Conservation (phyloP, 92 coral and sea anemone species). For the Nematostella vectensis region DNA sequence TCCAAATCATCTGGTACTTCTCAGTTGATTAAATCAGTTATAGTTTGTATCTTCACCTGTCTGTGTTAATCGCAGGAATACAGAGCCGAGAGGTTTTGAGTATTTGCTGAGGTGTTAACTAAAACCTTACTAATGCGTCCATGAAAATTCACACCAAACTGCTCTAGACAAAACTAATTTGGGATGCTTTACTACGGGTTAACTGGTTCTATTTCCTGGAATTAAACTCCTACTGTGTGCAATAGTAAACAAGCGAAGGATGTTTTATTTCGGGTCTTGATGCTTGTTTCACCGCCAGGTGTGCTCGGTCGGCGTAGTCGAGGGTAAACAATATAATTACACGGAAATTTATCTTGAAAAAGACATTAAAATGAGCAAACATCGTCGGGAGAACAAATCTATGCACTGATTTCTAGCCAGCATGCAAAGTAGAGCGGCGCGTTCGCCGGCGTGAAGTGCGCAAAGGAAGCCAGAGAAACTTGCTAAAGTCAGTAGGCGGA, state of each 20-base stretch:
- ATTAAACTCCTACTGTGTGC: not conserved
- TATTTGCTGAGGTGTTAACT: constrained; percentile 85
- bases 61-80: constrained; percentile 49
- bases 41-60: constrained; percentile 54
- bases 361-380: constrained; percentile 88
- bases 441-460: constrained; percentile 11
- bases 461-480: constrained; percentile 17
- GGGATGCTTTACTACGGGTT: constrained; percentile 10
- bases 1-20: not conserved
- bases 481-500: constrained; percentile 13
- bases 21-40: constrained; percentile 7
- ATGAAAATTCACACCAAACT: constrained; percentile 40
- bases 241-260: not conserved
- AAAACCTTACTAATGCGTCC: constrained; percentile 47
- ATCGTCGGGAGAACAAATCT: constrained; percentile 51
- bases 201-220: constrained; percentile 1
- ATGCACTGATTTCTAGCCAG: constrained; percentile 40
- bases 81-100: constrained; percentile 62
- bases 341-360: constrained; percentile 79
- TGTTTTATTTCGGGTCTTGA: not conserved
- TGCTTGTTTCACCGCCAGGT: constrained; percentile 44
- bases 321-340: constrained; percentile 88
- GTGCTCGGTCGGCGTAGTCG: constrained; percentile 56
- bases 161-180: constrained; percentile 28
- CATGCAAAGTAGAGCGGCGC: constrained; percentile 24